Conservation (phyloP, 2,113 vertebrate genomes). For the Stegostoma tigrinum region DNA sequence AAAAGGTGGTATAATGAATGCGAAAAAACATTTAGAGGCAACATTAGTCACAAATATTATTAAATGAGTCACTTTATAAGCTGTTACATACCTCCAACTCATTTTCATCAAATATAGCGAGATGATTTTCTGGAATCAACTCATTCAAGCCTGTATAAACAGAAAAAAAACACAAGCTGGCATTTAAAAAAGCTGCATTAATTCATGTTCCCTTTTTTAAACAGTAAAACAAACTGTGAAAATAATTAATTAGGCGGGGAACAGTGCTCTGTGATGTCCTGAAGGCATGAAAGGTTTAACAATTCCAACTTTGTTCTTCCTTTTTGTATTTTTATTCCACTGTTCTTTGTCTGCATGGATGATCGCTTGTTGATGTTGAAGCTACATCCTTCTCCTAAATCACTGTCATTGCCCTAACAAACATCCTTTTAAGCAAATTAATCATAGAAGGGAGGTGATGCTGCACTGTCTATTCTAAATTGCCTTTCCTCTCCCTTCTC, state of each 20-base stretch:
- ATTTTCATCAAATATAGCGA: slow-evolving; percentile 99
- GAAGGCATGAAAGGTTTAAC: background rate
- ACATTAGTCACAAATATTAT: background rate
- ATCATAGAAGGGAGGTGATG: too few relatives aligned
- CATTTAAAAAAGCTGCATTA: background rate
- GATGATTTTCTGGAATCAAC: slow-evolving; percentile 90
- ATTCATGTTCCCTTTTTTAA: background rate
- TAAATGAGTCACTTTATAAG: background rate
- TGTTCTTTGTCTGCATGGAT: background rate
- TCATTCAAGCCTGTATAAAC: slow-evolving; percentile 81
- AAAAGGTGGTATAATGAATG: background rate
- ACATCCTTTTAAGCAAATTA: too few relatives aligned
- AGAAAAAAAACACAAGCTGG: slow-evolving; percentile 36
- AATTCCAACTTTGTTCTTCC: background rate
- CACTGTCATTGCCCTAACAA: background rate
- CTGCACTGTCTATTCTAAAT: too few relatives aligned
- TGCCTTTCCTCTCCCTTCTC: background rate
- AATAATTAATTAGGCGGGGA: background rate
- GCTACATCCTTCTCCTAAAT: background rate
- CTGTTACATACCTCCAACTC: slow-evolving; percentile 79
- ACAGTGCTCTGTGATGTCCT: too few relatives aligned
- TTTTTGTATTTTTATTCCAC: background rate
- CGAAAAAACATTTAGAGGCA: background rate
- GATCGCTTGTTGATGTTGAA: background rate
- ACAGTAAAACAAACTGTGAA: background rate